phyloP scores from a whole-genome alignment of 2,888 invertebrate genomes.

The Megalurothrips usitatus region DNA sequence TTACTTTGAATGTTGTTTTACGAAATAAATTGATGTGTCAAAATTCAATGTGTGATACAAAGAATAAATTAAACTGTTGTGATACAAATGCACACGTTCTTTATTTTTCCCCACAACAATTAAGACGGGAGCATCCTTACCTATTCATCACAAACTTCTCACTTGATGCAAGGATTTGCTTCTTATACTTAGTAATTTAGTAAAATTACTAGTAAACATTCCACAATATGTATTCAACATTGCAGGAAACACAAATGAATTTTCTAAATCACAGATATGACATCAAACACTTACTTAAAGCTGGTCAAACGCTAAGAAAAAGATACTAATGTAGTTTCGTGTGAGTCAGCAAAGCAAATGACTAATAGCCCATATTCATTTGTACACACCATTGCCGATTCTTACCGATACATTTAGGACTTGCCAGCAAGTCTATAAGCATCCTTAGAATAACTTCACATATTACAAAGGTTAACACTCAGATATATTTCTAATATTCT shows the following conservation, averaged over 20 bases:
- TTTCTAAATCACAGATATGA: conserved; percentile 11
- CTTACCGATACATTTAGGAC: background rate
- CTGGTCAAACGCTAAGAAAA: background rate
- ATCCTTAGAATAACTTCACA: background rate
- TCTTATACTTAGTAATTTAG: too few relatives aligned
- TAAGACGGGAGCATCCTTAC: too few relatives aligned
- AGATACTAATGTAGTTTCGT: background rate
- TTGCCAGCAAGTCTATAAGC: background rate
- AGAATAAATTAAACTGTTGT: conserved; percentile 21
- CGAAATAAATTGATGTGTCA: conserved; percentile 2
- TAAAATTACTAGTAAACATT: too few relatives aligned
- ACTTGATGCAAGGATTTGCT: too few relatives aligned
- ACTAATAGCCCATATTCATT: background rate
- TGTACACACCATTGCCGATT: background rate
- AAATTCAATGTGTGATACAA: conserved; percentile 21
- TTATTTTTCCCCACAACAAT: background rate
- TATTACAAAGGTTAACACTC: background rate
- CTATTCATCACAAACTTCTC: too few relatives aligned
- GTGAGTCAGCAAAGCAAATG: background rate
- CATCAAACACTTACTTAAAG: background rate
- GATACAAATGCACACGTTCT: background rate
- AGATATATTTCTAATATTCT: background rate
- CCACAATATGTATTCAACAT: too few relatives aligned
- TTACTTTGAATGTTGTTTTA: background rate
- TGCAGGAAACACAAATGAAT: background rate